phyloP scores from a whole-genome alignment of 2,888 invertebrate species.

The Zele albiditarsus region DNA sequence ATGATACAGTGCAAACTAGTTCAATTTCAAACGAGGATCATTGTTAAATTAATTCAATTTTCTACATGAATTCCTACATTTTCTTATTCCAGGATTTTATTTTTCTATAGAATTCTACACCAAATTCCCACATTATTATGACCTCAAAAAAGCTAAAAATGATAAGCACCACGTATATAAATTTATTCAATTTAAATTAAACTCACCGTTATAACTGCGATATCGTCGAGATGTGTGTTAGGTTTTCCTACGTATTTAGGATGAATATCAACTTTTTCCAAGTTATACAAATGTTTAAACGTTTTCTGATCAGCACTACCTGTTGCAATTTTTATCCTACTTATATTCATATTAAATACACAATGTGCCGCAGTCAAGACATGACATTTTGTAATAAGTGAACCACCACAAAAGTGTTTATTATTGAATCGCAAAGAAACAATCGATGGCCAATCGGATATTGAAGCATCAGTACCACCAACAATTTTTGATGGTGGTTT shows the following conservation, averaged over 20 bases:
- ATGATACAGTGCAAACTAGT: too few relatives aligned
- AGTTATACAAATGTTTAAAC: not conserved
- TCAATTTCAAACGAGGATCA: too few relatives aligned
- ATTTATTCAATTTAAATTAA: not conserved
- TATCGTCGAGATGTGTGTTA: conserved; percentile 1
- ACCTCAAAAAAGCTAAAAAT: too few relatives aligned
- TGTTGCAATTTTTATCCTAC: not conserved
- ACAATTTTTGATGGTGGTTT: conserved; percentile 23
- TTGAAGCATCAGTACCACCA: conserved; percentile 38
- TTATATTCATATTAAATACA: not conserved
- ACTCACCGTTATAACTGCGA: conserved; percentile 19
- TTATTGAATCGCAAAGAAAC: conserved; percentile 48
- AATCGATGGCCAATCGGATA: conserved; percentile 50
- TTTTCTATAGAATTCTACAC: too few relatives aligned
- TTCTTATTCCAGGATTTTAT: too few relatives aligned
- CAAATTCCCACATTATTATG: too few relatives aligned
- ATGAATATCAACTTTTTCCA: not conserved
- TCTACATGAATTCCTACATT: too few relatives aligned
- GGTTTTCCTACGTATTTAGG: not conserved
- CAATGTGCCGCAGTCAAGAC: conserved; percentile 55
- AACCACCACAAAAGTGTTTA: conserved; percentile 52
- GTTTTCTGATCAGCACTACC: not conserved
- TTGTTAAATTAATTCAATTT: too few relatives aligned
- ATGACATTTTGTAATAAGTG: conserved; percentile 47
- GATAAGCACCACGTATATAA: too few relatives aligned